These are phyloP conservation scores for Eurystomus gularis DNA, from an alignment of 2,113 vertebrate genomes.

Conservation along the genomic window DNA sequence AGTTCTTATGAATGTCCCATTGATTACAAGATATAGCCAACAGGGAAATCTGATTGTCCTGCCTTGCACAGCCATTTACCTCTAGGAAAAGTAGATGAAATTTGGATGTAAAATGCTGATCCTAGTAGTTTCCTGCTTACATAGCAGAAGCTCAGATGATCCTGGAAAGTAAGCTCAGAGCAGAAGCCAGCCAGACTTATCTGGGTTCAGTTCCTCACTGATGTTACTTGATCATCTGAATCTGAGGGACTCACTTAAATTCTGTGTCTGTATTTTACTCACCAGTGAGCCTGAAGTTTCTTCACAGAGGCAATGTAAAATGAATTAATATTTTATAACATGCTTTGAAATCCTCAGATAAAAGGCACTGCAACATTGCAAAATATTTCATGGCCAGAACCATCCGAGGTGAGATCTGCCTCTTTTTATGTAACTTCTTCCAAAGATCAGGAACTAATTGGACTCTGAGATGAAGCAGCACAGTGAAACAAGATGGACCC, in stretches of 20 bases:
- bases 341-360: constrained; percentile 19
- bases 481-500: not conserved
- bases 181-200: not conserved
- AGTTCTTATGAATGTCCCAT: not conserved
- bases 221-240: not conserved
- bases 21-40: not conserved
- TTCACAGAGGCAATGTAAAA: not conserved
- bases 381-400: not conserved
- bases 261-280: not conserved
- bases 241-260: not conserved
- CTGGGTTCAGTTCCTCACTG: not conserved
- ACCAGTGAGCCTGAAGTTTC: not conserved
- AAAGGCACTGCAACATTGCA: not conserved
- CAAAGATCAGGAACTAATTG: not conserved
- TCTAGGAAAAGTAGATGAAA: not conserved
- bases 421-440: not conserved
- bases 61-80: not conserved
- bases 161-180: not conserved
- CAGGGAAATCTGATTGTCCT: not conserved
- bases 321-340: not conserved
- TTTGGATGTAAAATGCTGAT: not conserved
- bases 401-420: not conserved
- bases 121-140: not conserved
- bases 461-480: not conserved
- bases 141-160: not conserved